These are phyloP conservation scores for Nebria salina DNA, from an alignment of 2,888 invertebrate species.

Conservation along the genomic window DNA sequence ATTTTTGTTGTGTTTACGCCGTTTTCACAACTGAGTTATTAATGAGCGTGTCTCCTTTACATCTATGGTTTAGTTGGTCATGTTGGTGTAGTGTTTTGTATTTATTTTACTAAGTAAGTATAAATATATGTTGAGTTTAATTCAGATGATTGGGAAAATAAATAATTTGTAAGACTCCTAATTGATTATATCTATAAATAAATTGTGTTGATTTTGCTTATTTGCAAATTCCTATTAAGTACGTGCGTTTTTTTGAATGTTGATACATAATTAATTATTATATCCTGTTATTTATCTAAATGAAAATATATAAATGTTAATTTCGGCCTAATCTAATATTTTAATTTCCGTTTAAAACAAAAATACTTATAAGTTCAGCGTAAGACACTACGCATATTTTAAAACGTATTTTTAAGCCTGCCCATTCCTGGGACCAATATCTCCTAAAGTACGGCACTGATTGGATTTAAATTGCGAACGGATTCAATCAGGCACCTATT, in stretches of 20 bases:
- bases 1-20: neutral
- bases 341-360: too few species aligned
- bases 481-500: too few species aligned
- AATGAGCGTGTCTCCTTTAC: neutral
- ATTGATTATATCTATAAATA: neutral
- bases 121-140: neutral
- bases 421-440: too few species aligned
- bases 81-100: neutral
- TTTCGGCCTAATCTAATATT: too few species aligned
- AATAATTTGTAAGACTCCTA: neutral
- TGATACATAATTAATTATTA: neutral
- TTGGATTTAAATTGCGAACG: too few species aligned
- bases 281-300: too few species aligned
- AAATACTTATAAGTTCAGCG: too few species aligned
- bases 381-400: too few species aligned
- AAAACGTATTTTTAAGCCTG: too few species aligned
- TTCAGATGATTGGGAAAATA: neutral
- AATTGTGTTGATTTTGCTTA: neutral
- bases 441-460: too few species aligned
- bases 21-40: neutral
- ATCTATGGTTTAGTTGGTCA: neutral
- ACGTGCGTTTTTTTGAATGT: neutral
- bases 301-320: too few species aligned
- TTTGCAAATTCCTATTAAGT: neutral
- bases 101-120: neutral